Conservation (phyloP, 2,113 vertebrate genomes). For the Grammomys dolichurus region DNA sequence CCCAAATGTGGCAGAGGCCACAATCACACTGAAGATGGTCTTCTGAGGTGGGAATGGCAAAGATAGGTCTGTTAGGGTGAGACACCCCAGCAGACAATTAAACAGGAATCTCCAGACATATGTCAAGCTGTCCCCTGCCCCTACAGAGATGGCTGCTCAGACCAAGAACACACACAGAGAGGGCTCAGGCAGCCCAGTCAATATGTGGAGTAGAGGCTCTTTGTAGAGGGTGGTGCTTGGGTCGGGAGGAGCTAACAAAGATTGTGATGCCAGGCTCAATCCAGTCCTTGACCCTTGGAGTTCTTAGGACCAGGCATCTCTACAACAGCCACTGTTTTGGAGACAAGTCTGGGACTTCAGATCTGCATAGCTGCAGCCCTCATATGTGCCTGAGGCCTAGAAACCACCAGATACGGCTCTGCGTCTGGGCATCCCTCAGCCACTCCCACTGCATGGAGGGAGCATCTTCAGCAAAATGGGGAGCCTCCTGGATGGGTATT, state of each 20-base stretch:
- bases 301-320: neutral
- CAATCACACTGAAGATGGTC: neutral
- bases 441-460: neutral
- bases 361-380: neutral
- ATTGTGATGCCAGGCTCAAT: neutral
- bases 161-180: rapidly evolving
- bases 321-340: neutral
- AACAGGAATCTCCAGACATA: neutral
- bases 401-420: neutral
- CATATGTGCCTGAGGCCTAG: neutral
- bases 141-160: neutral
- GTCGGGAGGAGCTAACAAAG: rapidly evolving
- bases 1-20: conserved; percentile 16
- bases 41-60: neutral
- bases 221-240: rapidly evolving
- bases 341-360: neutral
- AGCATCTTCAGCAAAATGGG: neutral
- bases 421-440: neutral
- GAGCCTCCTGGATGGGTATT: neutral
- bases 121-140: neutral
- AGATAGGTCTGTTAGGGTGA: neutral
- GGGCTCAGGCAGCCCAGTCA: rapidly evolving
- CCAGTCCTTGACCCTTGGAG: neutral
- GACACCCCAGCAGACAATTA: neutral
- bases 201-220: neutral